Evolutionary conservation across 2,113 vertebrate genomes (phyloP).

Genomic region (Epinephelus lanceolatus): DNA sequence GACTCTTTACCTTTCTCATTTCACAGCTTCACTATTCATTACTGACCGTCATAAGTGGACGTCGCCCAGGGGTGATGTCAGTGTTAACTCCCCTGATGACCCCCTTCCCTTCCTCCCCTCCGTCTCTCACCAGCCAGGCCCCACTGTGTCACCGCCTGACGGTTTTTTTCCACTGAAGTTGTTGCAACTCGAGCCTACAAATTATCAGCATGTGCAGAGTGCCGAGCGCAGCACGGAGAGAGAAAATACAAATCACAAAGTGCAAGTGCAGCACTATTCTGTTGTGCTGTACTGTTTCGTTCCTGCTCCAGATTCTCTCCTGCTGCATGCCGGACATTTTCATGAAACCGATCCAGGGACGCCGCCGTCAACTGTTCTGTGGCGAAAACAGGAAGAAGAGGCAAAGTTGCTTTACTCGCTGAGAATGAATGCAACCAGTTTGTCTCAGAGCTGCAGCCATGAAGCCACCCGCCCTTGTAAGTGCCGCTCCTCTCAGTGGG

Average conservation of each 20-base stretch:
- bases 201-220: constrained; percentile 55
- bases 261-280: constrained; percentile 64
- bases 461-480: constrained; percentile 17
- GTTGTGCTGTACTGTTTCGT: constrained; percentile 12
- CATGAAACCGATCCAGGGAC: constrained; percentile 40
- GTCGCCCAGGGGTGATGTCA: constrained; percentile 43
- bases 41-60: constrained; percentile 37
- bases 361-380: background rate
- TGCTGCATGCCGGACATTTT: constrained; percentile 28
- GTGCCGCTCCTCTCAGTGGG: constrained; percentile 41
- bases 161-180: constrained; percentile 27
- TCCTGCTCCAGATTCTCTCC: constrained; percentile 54
- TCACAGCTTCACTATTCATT: constrained; percentile 72
- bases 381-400: background rate
- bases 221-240: constrained; percentile 27
- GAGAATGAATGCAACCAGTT: constrained; percentile 34
- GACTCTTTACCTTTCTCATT: constrained; percentile 62
- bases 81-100: constrained; percentile 30
- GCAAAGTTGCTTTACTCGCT: constrained; percentile 1
- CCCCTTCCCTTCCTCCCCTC: background rate
- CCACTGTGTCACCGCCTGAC: constrained; percentile 18
- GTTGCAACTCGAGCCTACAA: constrained; percentile 55
- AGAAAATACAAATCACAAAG: constrained; percentile 52
- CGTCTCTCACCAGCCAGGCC: background rate
- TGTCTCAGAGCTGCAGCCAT: constrained; percentile 30